phyloP scores from a whole-genome alignment of 2,797 vertebrate genomes.

The Cirrhinus molitorella region DNA sequence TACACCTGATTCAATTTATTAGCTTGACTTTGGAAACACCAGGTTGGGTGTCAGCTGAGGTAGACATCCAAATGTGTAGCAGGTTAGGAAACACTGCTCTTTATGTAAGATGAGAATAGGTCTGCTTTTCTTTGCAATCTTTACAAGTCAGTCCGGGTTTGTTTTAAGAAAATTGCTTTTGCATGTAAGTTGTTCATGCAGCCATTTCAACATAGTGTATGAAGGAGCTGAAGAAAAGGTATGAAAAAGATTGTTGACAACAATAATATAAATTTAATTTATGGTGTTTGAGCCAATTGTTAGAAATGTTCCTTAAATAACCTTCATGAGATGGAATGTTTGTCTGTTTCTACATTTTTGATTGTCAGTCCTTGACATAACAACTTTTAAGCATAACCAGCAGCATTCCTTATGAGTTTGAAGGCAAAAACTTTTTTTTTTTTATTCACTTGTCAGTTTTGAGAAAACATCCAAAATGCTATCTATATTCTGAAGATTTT shows the following conservation, averaged over 20 bases:
- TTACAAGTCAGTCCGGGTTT: slow-evolving; percentile 6
- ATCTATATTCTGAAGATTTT: background rate
- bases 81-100: background rate
- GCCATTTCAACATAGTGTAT: background rate
- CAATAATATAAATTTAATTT: background rate
- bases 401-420: background rate
- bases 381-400: background rate
- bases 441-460: background rate
- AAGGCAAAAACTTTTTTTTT: background rate
- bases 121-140: slow-evolving; percentile 22
- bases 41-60: background rate
- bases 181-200: background rate
- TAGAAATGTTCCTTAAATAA: slow-evolving; percentile 6
- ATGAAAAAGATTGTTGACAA: background rate
- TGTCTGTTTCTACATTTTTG: no score
- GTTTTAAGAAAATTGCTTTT: slow-evolving; percentile 18
- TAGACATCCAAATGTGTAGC: background rate
- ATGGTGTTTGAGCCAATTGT: no score
- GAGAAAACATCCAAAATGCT: background rate
- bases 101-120: background rate
- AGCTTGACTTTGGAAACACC: background rate
- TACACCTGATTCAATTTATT: background rate
- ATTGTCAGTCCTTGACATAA: no score
- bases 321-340: background rate
- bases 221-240: background rate